Base-by-base conservation (phyloP, 2,797 vertebrate genomes). In the Petrocephalus sullivani region DNA sequence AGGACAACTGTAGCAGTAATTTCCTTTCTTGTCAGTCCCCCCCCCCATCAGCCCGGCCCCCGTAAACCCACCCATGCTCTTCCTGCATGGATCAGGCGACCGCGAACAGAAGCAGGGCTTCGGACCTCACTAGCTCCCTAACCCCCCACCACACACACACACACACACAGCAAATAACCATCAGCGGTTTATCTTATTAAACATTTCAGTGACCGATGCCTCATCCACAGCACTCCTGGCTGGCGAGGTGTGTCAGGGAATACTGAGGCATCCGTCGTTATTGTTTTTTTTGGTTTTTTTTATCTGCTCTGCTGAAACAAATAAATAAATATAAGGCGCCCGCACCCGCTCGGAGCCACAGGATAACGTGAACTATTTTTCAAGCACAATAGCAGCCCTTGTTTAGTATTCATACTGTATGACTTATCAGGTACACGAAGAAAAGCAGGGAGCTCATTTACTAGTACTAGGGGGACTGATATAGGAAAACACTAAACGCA, bases 401-500 rank as follows among this genome's bases (percentile, higher is more conserved):
- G 56, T 8, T 90, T 88, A 83, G 88, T 88, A 89, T 91, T 90
- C 89, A 78, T 71, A 88, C 23, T 51, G 82, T 41, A 56, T 88
- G 87, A 81, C 86, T 78, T 87, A 88, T 64, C 56, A 33, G 86
- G 21, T 83, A 88, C 88, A 88, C 60, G 23, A 57, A 28, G 75
- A 67, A 56, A 60, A 60, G 64, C 33, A 33, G 19, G 41, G 58
- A 87, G 85, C 58, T 84, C 84, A 86, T 91, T 91, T 89, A 90
- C 91, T 61, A 91, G 88, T 88, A 90, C 90, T 75, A 88, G 2
- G 67, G 10, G 10, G 61, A 60, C 46, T 67, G 88, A 88, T 89
- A 84, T 88, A 53, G n/a, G 89, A 71, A 88, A 90, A 91, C 88
- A 89, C 71, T 85, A 89, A 92, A 91, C 75, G 51, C 87, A 83